These are phyloP conservation scores for Epinephelus fuscoguttatus DNA, from an alignment of 2,113 vertebrate species.

Conservation along the genomic window DNA sequence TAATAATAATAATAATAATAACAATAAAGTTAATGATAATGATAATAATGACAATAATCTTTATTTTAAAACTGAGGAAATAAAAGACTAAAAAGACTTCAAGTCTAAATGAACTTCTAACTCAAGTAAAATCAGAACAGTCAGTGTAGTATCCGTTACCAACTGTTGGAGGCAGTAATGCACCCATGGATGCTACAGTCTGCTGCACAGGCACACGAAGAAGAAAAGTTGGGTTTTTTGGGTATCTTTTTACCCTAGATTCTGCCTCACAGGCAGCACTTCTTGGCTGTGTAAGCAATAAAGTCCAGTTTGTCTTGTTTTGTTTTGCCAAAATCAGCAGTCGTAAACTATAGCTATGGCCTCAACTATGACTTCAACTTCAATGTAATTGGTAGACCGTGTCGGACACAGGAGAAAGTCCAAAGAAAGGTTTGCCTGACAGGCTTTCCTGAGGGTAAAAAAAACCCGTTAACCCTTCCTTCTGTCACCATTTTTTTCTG, in stretches of 20 bases:
- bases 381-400: accelerated
- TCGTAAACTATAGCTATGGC: accelerated
- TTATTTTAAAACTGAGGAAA: too few species aligned
- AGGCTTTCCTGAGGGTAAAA: background rate
- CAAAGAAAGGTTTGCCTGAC: background rate
- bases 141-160: background rate
- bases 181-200: background rate
- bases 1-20: too few species aligned
- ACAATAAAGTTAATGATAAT: too few species aligned
- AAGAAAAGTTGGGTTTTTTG: background rate
- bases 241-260: accelerated
- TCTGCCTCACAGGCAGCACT: background rate
- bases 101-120: too few species aligned
- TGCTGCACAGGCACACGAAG: background rate
- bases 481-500: background rate
- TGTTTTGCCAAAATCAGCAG: background rate
- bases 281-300: accelerated
- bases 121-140: too few species aligned
- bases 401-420: accelerated
- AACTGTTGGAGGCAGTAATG: slow-evolving; percentile 2
- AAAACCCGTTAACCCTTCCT: accelerated
- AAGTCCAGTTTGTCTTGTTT: too few species aligned
- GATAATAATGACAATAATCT: too few species aligned
- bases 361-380: accelerated
- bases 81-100: too few species aligned